Evolutionary conservation across 2,113 vertebrate genomes (phyloP).

Genomic region (Proterorhinus semilunaris): DNA sequence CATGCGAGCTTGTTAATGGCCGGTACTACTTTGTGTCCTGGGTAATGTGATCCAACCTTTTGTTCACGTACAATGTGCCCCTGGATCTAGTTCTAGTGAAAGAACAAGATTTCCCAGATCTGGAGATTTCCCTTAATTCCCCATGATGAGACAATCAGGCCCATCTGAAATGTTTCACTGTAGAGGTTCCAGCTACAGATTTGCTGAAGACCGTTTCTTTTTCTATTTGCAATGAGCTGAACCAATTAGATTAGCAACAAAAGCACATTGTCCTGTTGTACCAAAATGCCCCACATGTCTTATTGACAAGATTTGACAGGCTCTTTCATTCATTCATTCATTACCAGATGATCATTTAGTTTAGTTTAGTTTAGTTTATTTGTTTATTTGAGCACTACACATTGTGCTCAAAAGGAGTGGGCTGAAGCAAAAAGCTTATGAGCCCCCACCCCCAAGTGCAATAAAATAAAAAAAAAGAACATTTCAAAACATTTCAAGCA

Average conservation of each 20-base stretch:
- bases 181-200: conserved; percentile 1
- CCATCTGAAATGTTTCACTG: conserved; percentile 22
- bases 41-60: background rate
- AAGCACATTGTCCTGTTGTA: background rate
- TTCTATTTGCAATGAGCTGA: background rate
- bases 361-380: too few relatives aligned
- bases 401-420: too few relatives aligned
- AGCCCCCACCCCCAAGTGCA: too few relatives aligned
- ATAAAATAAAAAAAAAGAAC: too few relatives aligned
- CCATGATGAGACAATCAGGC: conserved; percentile 8
- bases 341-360: background rate
- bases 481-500: too few relatives aligned
- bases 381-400: too few relatives aligned
- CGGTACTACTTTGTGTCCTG: conserved; percentile 4
- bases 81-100: conserved; percentile 6
- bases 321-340: background rate
- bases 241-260: conserved; percentile 1
- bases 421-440: too few relatives aligned
- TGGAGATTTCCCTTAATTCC: background rate
- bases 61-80: background rate
- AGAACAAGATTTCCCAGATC: background rate
- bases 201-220: background rate
- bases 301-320: background rate
- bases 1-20: conserved; percentile 41
- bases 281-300: background rate